These are phyloP conservation scores for Cervus canadensis DNA, from an alignment of 2,113 vertebrate genomes.

Conservation along the genomic window DNA sequence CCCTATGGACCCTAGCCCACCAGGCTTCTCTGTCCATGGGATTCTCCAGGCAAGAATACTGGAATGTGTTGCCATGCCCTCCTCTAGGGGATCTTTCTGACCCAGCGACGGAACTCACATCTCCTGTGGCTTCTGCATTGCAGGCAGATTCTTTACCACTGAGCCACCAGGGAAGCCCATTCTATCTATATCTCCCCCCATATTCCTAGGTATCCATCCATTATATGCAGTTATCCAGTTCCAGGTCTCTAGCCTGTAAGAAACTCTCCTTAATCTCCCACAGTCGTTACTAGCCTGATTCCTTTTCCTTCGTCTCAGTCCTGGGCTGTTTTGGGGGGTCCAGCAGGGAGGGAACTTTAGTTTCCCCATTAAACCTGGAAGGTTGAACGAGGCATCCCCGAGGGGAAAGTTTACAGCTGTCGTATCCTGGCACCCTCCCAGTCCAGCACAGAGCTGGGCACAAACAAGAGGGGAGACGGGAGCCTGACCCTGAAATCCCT, in stretches of 20 bases:
- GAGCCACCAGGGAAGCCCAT: neutral
- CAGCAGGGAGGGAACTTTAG: neutral
- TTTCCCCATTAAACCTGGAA: neutral
- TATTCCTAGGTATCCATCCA: neutral
- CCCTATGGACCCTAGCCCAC: neutral
- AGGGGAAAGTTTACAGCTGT: neutral
- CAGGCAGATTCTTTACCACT: neutral
- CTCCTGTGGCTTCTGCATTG: neutral
- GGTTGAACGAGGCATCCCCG: neutral
- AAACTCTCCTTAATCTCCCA: neutral
- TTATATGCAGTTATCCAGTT: neutral
- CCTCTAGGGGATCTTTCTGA: neutral
- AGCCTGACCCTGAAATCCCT: neutral
- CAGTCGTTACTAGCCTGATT: neutral
- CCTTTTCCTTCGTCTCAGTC: neutral
- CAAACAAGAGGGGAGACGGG: neutral
- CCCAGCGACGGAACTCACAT: neutral
- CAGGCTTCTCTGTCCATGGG: neutral
- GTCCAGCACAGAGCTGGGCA: neutral
- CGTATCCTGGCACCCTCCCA: neutral
- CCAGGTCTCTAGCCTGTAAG: neutral
- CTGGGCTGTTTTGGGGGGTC: neutral
- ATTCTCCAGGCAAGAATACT: neutral
- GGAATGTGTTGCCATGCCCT: neutral
- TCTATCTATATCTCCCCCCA: neutral